These are phyloP conservation scores for Malurus cyaneus DNA, from an alignment of 2,113 vertebrate genomes.

Conservation along the genomic window DNA sequence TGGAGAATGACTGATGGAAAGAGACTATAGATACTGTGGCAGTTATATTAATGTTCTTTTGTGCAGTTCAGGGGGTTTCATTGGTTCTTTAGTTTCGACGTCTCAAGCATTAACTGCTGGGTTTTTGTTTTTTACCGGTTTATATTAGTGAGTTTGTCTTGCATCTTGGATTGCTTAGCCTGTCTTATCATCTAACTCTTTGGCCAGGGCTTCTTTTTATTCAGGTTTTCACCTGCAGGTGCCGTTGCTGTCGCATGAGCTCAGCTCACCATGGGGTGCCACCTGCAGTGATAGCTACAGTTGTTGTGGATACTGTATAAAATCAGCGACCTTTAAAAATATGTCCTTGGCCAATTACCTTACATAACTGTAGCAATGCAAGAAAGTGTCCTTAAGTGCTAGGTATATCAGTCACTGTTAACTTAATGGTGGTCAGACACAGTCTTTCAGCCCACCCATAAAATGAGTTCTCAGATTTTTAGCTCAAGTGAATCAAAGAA, in stretches of 20 bases:
- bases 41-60: too few relatives aligned
- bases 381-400: slow-evolving; percentile 17
- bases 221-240: too few relatives aligned
- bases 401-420: background rate
- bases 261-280: background rate
- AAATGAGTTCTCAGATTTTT: background rate
- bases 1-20: too few relatives aligned
- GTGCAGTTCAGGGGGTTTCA: too few relatives aligned
- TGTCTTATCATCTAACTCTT: too few relatives aligned
- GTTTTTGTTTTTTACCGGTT: too few relatives aligned
- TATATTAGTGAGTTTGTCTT: too few relatives aligned
- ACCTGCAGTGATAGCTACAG: slow-evolving; percentile 16
- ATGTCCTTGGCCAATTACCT: slow-evolving; percentile 13
- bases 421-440: slow-evolving; percentile 24
- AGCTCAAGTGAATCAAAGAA: background rate
- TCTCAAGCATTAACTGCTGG: too few relatives aligned
- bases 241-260: background rate
- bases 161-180: too few relatives aligned
- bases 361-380: background rate
- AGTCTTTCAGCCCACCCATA: slow-evolving; percentile 8
- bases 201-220: too few relatives aligned
- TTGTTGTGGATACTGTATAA: slow-evolving; percentile 21
- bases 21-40: too few relatives aligned
- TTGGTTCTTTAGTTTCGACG: too few relatives aligned
- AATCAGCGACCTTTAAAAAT: slow-evolving; percentile 40